Percentiles rank a stretch among this genome's conserved stretches.
Evolutionary conservation across 2,113 vertebrate genomes (phyloP).

Genomic region (Danionella cerebrum): DNA sequence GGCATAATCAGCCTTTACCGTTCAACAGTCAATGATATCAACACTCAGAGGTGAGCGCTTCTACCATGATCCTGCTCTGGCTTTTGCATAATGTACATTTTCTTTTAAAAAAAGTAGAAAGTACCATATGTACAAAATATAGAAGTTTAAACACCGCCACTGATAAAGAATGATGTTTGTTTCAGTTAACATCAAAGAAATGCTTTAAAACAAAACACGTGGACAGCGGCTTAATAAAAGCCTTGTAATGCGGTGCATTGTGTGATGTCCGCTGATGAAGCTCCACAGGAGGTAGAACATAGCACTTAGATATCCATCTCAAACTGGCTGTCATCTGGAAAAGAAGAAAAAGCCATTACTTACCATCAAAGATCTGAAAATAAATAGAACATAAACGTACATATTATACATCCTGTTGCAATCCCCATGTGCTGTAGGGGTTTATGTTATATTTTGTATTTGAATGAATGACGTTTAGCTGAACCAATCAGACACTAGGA

Average conservation of each 20-base stretch:
- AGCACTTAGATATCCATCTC: constrained; percentile 42
- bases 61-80: neutral
- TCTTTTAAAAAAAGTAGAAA: constrained; percentile 9
- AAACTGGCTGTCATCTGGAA: constrained; percentile 38
- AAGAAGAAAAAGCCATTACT: neutral
- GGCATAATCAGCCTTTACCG: neutral
- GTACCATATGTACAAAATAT: constrained; percentile 40
- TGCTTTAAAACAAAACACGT: constrained; percentile 22
- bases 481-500: no score
- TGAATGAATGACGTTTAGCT: no score
- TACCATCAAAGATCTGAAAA: no score
- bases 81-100: neutral
- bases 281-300: constrained; percentile 38
- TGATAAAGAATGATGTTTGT: neutral
- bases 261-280: constrained; percentile 14
- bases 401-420: no score
- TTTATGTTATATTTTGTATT: no score
- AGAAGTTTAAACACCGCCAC: constrained; percentile 4
- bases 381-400: no score
- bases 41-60: neutral
- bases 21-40: neutral
- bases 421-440: no score
- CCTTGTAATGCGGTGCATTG: constrained; percentile 3
- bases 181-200: constrained; percentile 2
- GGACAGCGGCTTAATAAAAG: constrained; percentile 11